Percentiles rank a stretch among this genome's conserved stretches.
Conservation (phyloP, 1,140 invertebrate species). For the Rhopalosiphum padi region DNA sequence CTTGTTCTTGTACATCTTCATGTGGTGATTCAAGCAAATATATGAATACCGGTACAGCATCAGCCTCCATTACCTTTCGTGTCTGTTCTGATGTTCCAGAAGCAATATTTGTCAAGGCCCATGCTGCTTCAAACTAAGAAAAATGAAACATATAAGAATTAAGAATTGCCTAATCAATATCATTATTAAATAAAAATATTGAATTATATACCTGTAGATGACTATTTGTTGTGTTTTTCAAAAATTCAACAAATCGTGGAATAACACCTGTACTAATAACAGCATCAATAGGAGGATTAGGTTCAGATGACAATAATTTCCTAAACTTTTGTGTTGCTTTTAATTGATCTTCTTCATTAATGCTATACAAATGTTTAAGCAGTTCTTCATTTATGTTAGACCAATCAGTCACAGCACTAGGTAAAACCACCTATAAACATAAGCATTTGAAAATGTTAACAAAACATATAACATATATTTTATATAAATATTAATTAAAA, state of each 20-base stretch:
- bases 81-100: slow-evolving; percentile 96
- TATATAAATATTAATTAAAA: not conserved
- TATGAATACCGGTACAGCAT: slow-evolving; percentile 93
- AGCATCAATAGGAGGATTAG: slow-evolving; percentile 98
- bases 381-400: slow-evolving; percentile 48
- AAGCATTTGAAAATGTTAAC: slow-evolving; percentile 44
- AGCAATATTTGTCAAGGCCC: slow-evolving; percentile 97
- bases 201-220: slow-evolving; percentile 76
- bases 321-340: slow-evolving; percentile 93
- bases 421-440: slow-evolving; percentile 1
- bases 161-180: not conserved
- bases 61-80: slow-evolving; percentile 89
- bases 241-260: slow-evolving; percentile 93
- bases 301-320: slow-evolving; percentile 92
- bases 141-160: not conserved
- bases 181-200: not conserved
- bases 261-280: slow-evolving; percentile 97
- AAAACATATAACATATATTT: not conserved
- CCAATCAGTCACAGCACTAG: not conserved
- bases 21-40: slow-evolving; percentile 72
- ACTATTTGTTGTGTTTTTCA: slow-evolving; percentile 82
- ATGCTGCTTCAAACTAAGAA: slow-evolving; percentile 94
- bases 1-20: slow-evolving; percentile 95
- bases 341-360: slow-evolving; percentile 75
- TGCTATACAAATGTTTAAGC: slow-evolving; percentile 78